Evolutionary conservation across 2,888 invertebrate genomes (phyloP).

Genomic region (Dyspetes luteomarginatus): DNA sequence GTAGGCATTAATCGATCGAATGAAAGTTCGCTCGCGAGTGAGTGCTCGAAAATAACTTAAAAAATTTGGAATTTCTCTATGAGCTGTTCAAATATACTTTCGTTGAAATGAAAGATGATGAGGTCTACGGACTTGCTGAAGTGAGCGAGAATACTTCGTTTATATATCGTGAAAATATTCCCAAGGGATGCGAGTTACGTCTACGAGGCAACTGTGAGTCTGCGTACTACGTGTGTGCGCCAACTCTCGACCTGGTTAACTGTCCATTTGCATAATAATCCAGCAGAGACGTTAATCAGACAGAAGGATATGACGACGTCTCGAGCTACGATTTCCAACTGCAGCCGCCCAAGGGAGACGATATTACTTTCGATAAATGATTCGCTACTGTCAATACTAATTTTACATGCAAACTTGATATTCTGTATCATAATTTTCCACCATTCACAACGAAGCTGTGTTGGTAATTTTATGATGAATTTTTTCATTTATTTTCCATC

Average conservation of each 20-base stretch:
- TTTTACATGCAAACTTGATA: conserved; percentile 14
- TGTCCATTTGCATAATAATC: conserved; percentile 70
- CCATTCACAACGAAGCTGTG: no score
- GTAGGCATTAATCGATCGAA: no score
- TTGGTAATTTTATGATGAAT: no score
- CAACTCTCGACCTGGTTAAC: conserved; percentile 33
- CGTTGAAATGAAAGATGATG: no score
- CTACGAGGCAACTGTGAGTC: not conserved
- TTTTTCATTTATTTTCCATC: not conserved
- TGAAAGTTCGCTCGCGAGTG: no score
- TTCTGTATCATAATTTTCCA: not conserved
- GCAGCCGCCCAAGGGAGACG: conserved; percentile 16
- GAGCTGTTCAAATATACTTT: no score
- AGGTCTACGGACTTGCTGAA: no score
- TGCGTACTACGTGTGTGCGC: not conserved
- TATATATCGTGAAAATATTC: conserved; percentile 23
- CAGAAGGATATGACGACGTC: conserved; percentile 1
- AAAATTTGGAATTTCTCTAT: no score
- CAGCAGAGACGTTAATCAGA: conserved; percentile 70
- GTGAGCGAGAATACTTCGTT: no score
- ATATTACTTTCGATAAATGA: conserved; percentile 8
- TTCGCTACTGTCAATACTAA: conserved; percentile 11
- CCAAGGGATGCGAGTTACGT: conserved; percentile 7
- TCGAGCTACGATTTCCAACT: conserved; percentile 20
- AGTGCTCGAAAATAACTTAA: no score